phyloP scores from a whole-genome alignment of 2,113 vertebrate genomes.

The Nothocercus julius region DNA sequence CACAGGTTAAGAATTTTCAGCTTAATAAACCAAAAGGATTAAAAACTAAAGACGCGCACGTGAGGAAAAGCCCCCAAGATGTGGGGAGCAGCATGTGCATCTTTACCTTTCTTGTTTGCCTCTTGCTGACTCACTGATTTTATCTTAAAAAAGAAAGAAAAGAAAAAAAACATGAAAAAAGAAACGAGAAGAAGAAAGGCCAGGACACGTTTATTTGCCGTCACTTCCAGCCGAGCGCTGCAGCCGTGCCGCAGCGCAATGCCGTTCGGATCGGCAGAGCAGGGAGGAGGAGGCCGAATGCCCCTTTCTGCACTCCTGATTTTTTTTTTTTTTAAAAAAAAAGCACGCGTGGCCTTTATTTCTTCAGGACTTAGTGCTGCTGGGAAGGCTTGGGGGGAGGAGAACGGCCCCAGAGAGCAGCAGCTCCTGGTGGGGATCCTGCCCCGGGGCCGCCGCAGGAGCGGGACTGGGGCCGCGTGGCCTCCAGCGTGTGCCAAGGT shows the following conservation, averaged over 20 bases:
- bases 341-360: neutral
- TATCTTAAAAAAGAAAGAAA: neutral
- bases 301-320: neutral
- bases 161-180: neutral
- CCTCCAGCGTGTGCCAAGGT: neutral
- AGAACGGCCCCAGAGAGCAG: neutral
- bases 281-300: fast-evolving
- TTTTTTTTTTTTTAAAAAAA: neutral
- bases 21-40: neutral
- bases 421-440: neutral
- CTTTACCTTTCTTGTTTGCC: neutral
- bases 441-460: too few species aligned
- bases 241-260: fast-evolving
- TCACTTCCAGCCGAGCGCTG: neutral
- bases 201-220: neutral
- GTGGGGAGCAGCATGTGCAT: fast-evolving
- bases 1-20: neutral
- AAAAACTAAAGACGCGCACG: neutral
- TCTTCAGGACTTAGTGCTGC: neutral
- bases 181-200: neutral
- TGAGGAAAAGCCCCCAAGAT: neutral
- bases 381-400: neutral
- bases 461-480: too few species aligned
- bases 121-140: neutral
- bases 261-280: neutral